Conservation (phyloP, 2,113 vertebrate species). For the Pseudorasbora parva region DNA sequence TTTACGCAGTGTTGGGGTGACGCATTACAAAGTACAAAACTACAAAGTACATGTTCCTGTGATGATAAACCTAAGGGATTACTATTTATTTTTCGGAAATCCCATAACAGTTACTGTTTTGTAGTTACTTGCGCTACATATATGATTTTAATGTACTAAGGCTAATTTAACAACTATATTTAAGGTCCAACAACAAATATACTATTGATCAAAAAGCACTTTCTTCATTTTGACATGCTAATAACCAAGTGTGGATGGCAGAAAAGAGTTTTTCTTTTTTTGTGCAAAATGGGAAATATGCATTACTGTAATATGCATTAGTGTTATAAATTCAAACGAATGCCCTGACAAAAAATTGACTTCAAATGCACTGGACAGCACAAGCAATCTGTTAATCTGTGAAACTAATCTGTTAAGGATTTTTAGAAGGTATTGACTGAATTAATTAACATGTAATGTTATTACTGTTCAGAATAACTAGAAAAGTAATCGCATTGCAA, state of each 20-base stretch:
- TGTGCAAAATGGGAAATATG: background rate
- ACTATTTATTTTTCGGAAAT: background rate
- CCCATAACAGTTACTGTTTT: background rate
- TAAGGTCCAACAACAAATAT: slow-evolving; percentile 26
- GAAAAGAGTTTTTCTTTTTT: background rate
- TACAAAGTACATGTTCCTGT: slow-evolving; percentile 34
- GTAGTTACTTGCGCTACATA: slow-evolving; percentile 31
- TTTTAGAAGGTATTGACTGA: background rate
- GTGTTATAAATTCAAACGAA: background rate
- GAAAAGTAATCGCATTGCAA: background rate
- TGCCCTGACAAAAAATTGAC: background rate
- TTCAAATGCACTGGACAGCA: background rate
- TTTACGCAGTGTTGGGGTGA: too few relatives aligned
- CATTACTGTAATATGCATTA: background rate
- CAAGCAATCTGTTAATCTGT: background rate
- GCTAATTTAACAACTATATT: slow-evolving; percentile 33
- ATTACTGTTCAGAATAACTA: background rate
- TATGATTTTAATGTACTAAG: background rate
- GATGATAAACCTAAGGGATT: slow-evolving; percentile 9
- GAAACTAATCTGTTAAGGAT: background rate
- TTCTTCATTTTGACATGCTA: slow-evolving; percentile 1
- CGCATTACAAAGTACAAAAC: slow-evolving; percentile 43
- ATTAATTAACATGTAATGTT: background rate
- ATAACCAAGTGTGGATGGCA: background rate
- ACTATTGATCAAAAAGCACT: slow-evolving; percentile 21